Evolutionary conservation across 2,888 invertebrate species (phyloP), one percentile per base, ranked within the genome.

Genomic region (Heteropelma amictum): DNA sequence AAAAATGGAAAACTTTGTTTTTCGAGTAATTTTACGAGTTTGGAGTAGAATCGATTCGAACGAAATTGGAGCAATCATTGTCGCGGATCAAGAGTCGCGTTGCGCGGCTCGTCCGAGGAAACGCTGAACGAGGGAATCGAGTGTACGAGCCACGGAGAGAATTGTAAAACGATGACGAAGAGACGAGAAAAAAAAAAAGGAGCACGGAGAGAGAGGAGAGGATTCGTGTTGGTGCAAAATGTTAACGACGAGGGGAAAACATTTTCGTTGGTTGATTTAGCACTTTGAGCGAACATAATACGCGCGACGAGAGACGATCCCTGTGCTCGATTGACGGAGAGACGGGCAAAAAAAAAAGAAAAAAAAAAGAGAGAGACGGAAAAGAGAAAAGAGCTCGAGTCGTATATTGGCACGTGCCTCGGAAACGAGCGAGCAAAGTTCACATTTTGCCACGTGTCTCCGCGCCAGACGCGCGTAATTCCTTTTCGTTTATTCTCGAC

Each of bases 361-460:
- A n/a, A n/a, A 30, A 53, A 28, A 28, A 26, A 26, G 51, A 51
- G n/a, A 30, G 51, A 51, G 51, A 5, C 14, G 28, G 51, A 51
- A 12, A 51, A 14, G 14, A 14, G 14, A 12, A 53, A 19, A 3
- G 30, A 54, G 33, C 23, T 26, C 26, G 38, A 56, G 38, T 12
- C 23, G 45, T 60, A n/a, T 30, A 38, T 30, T 30, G 53, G 40
- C 40, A 40, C 64, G 42, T 42, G 64, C 7, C 40, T 26, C 21
- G 8, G 14, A 12, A n/a, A 12, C 30, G 19, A 30, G 14, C 64
- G 64, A 42, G 40, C 64, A 54, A 65, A 65, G 64, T 65, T 53
- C 64, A 53, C 53, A 38, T 53, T 65, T 53, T 42, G 53, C 64
- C 42, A 65, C 53, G 53, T 65, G 53, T 64, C 23, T 53, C 30